Percentiles rank a stretch among this genome's conserved stretches.
Evolutionary conservation across 2,113 vertebrate genomes (phyloP).

Genomic region (Penelope pileata): DNA sequence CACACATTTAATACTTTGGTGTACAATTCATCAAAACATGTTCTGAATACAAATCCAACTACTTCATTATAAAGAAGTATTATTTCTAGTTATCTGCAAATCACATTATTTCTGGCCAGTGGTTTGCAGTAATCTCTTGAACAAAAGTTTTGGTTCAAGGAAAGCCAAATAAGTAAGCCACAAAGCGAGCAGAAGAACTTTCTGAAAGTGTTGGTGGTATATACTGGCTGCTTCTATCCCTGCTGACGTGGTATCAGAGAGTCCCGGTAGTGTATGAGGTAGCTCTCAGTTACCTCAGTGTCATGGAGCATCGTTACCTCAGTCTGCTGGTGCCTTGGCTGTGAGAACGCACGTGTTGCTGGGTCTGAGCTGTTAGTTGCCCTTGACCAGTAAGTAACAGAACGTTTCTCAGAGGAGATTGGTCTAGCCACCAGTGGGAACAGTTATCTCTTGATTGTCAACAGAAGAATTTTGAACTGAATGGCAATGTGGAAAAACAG

Average conservation of each 20-base stretch:
- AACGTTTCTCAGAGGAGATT: background rate
- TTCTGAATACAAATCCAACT: background rate
- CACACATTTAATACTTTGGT: background rate
- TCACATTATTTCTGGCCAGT: background rate
- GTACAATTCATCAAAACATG: background rate
- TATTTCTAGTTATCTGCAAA: background rate
- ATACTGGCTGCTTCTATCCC: background rate
- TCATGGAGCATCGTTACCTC: background rate
- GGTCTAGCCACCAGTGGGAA: fast-evolving
- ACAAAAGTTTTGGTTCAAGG: background rate
- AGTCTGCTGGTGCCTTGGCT: background rate
- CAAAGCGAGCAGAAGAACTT: background rate
- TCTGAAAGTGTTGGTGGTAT: background rate
- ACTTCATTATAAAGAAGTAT: background rate
- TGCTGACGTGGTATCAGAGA: background rate
- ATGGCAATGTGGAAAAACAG: background rate
- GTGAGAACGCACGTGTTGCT: background rate
- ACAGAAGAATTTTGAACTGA: background rate
- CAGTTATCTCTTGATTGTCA: background rate
- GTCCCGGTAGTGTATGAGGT: background rate
- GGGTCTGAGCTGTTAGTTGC: background rate
- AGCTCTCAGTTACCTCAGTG: background rate
- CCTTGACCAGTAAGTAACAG: background rate
- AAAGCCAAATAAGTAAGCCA: background rate
- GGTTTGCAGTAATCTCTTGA: background rate